Evolutionary conservation across 2,113 vertebrate genomes (phyloP).

Genomic region (Isurus oxyrinchus): DNA sequence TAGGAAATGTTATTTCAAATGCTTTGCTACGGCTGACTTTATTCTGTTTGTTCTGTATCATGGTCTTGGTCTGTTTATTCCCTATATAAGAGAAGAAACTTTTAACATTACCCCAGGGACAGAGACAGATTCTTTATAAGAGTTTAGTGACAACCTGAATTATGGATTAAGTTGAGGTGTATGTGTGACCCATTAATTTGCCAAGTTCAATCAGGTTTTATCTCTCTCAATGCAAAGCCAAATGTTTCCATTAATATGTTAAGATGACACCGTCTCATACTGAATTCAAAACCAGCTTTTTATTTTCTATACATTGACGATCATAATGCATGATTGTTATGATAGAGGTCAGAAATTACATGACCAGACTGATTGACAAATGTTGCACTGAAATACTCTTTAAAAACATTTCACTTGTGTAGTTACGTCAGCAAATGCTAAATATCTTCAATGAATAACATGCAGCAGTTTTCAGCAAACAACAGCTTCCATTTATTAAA

Average conservation of each 20-base stretch:
- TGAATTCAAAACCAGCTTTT: background rate
- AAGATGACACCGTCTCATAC: background rate
- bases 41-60: background rate
- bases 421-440: background rate
- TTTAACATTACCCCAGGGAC: background rate
- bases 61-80: background rate
- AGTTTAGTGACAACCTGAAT: background rate
- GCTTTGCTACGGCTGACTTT: background rate
- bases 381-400: background rate
- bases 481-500: background rate
- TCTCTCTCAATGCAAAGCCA: background rate
- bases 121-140: too few relatives aligned
- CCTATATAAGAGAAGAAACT: background rate
- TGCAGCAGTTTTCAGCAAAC: background rate
- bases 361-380: background rate
- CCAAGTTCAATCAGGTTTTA: background rate
- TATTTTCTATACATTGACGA: background rate
- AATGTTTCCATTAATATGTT: constrained; percentile 15
- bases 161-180: background rate
- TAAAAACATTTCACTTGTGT: too few relatives aligned
- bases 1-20: background rate
- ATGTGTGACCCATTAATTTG: background rate
- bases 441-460: background rate
- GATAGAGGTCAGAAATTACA: background rate
- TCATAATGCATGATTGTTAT: background rate